These are phyloP conservation scores for Drosophila lowei DNA, from an alignment of 1,140 invertebrate genomes.

Conservation along the genomic window DNA sequence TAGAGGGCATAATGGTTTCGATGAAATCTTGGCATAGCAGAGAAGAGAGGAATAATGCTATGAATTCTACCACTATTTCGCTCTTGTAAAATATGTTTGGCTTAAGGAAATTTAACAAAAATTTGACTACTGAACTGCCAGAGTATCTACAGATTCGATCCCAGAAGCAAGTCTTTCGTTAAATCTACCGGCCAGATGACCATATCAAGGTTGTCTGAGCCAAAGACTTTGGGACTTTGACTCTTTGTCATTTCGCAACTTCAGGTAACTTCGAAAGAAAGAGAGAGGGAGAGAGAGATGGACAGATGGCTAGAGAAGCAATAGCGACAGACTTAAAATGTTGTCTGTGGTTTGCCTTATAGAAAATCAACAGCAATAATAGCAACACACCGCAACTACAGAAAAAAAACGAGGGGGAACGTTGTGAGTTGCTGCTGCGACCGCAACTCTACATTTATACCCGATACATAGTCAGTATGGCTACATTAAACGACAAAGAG, in stretches of 20 bases:
- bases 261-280: conserved; percentile 8
- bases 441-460: too few species aligned
- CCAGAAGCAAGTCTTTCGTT: neutral
- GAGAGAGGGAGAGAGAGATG: neutral
- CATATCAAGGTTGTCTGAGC: conserved; percentile 60
- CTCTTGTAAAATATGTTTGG: too few species aligned
- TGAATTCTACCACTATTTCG: too few species aligned
- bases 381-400: conserved; percentile 16
- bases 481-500: too few species aligned
- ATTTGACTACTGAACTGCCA: too few species aligned
- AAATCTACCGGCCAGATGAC: neutral
- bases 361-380: conserved; percentile 25
- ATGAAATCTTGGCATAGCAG: too few species aligned
- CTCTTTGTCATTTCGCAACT: conserved; percentile 61
- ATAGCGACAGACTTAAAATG: conserved; percentile 6
- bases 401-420: too few species aligned
- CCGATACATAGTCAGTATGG: too few species aligned
- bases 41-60: too few species aligned
- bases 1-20: neutral
- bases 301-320: too few species aligned
- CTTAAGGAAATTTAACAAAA: too few species aligned
- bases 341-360: conserved; percentile 3
- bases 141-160: neutral
- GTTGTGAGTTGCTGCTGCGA: too few species aligned
- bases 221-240: conserved; percentile 32